Evolutionary conservation across 2,888 invertebrate species (phyloP).

Genomic region (Rhorus exstirpatorius): DNA sequence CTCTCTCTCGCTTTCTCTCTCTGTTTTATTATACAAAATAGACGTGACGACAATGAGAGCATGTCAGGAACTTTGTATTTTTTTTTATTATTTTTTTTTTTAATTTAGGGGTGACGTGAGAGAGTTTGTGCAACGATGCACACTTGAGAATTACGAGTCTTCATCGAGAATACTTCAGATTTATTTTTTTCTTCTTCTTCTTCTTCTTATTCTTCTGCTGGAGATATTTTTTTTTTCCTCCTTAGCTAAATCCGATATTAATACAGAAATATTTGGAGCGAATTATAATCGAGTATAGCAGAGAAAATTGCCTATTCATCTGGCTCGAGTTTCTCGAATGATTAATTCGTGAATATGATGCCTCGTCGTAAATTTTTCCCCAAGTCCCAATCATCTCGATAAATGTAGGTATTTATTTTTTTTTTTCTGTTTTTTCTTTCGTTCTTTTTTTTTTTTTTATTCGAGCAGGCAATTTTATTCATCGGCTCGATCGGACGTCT

Average conservation of each 20-base stretch:
- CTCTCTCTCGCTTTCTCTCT: too few species aligned
- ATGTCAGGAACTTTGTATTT: too few species aligned
- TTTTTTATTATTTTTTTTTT: too few species aligned
- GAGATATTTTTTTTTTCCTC: not conserved
- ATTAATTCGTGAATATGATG: not conserved
- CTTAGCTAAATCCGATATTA: constrained; percentile 12
- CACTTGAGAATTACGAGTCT: constrained; percentile 25
- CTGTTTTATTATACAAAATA: constrained; percentile 33
- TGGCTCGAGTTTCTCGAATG: constrained; percentile 16
- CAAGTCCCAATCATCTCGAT: not conserved
- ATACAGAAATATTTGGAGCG: constrained; percentile 3
- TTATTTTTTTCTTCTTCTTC: too few species aligned
- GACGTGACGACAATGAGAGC: constrained; percentile 27
- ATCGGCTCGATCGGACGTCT: constrained; percentile 77
- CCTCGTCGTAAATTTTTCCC: not conserved
- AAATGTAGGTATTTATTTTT: not conserved
- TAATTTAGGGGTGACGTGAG: constrained; percentile 27
- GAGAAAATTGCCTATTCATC: not conserved
- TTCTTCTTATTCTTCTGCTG: constrained; percentile 19
- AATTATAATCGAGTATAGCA: constrained; percentile 1
- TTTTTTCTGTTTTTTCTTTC: not conserved
- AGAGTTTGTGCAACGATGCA: constrained; percentile 35
- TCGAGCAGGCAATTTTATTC: constrained; percentile 71
- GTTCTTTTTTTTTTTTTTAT: not conserved
- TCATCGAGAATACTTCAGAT: constrained; percentile 29